phyloP scores from a whole-genome alignment of 2,888 invertebrate species.

The Melangyna quadrimaculata region DNA sequence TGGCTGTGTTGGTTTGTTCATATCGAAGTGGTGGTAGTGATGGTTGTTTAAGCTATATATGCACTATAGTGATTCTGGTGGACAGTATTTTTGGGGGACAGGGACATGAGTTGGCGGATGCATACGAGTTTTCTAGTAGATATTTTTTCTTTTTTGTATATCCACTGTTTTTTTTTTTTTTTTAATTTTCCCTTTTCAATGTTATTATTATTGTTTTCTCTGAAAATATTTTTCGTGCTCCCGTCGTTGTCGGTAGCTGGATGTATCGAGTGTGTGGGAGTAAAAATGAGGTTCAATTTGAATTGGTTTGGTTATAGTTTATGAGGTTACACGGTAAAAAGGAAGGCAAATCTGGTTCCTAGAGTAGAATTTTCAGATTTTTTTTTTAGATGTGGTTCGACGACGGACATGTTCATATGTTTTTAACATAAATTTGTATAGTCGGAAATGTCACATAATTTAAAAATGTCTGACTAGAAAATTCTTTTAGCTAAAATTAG shows the following conservation, averaged over 20 bases:
- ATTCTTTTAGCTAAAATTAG: background rate
- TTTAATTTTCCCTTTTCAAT: slow-evolving; percentile 63
- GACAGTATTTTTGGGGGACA: background rate
- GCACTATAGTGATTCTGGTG: slow-evolving; percentile 17
- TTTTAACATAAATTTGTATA: slow-evolving; percentile 18
- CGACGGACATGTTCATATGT: slow-evolving; percentile 1
- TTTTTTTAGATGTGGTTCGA: slow-evolving; percentile 9
- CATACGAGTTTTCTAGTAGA: slow-evolving; percentile 44
- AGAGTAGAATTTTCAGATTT: slow-evolving; percentile 14
- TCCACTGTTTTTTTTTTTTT: background rate
- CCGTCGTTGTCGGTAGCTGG: background rate
- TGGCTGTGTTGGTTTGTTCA: slow-evolving; percentile 38
- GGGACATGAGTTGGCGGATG: slow-evolving; percentile 51
- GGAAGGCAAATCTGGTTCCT: slow-evolving; percentile 24
- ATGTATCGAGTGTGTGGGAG: slow-evolving; percentile 50
- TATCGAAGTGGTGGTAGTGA: slow-evolving; percentile 30
- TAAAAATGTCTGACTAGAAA: background rate
- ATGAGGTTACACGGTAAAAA: slow-evolving; percentile 62
- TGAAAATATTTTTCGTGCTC: slow-evolving; percentile 15
- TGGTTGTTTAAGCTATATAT: slow-evolving; percentile 16
- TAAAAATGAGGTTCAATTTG: slow-evolving; percentile 33
- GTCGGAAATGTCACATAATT: slow-evolving; percentile 38
- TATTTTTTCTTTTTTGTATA: slow-evolving; percentile 26
- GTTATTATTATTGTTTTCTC: slow-evolving; percentile 69
- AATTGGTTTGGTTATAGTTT: slow-evolving; percentile 10